These are phyloP conservation scores for Corydoras sp. DNA, from an alignment of 2,113 vertebrate genomes.

Conservation along the genomic window DNA sequence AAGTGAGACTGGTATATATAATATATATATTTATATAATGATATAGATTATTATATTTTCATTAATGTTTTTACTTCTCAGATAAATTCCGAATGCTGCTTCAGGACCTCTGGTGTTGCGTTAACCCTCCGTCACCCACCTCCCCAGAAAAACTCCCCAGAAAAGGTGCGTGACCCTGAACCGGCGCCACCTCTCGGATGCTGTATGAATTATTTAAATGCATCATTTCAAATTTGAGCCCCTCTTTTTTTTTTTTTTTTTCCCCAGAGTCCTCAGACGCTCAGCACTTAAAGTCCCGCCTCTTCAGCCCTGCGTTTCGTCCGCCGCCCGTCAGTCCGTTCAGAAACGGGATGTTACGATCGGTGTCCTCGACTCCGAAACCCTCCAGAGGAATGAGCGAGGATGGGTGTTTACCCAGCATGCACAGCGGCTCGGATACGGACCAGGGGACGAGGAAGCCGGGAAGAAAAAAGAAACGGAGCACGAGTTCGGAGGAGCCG, in stretches of 20 bases:
- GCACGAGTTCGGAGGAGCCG: not conserved
- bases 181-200: too few relatives aligned
- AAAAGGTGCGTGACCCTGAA: slow-evolving; percentile 37
- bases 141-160: slow-evolving; percentile 25
- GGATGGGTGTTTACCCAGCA: not conserved
- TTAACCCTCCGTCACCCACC: slow-evolving; percentile 59
- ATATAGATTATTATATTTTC: not conserved
- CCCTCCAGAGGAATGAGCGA: not conserved
- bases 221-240: not conserved
- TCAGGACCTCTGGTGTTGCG: slow-evolving; percentile 81
- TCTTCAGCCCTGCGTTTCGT: not conserved
- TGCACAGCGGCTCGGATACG: not conserved
- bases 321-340: not conserved
- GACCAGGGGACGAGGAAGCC: not conserved
- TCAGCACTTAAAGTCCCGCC: slow-evolving; percentile 1
- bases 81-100: slow-evolving; percentile 79
- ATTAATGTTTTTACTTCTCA: slow-evolving; percentile 44
- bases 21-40: too few relatives aligned
- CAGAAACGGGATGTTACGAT: not conserved
- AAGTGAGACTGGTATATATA: too few relatives aligned
- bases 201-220: too few relatives aligned
- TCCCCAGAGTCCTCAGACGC: slow-evolving; percentile 9
- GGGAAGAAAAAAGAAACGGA: slow-evolving; percentile 30
- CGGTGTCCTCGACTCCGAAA: not conserved
- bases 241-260: not conserved